Conservation (phyloP, 2,888 invertebrate species). For the Heterodera filipjevi region DNA sequence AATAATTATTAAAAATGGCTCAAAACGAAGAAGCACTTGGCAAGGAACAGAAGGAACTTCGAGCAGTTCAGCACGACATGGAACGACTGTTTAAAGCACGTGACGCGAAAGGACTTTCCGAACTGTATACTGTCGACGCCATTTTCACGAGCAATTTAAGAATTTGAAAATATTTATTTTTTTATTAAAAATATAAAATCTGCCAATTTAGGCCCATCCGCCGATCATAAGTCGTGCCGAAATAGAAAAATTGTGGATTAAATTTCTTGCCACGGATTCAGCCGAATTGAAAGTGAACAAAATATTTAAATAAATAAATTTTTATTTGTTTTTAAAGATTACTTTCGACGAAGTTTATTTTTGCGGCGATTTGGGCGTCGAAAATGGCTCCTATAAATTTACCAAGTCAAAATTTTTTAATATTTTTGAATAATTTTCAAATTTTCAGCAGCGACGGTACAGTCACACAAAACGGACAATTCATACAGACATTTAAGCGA, state of each 20-base stretch:
- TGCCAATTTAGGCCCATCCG: not conserved
- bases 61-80: conserved; percentile 7
- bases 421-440: not conserved
- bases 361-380: not conserved
- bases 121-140: not conserved
- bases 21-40: conserved; percentile 11
- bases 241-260: not conserved
- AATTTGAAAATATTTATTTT: not conserved
- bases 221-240: not conserved
- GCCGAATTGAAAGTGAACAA: not conserved
- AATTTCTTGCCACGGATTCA: not conserved
- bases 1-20: not conserved
- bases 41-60: not conserved
- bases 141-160: conserved; percentile 2
- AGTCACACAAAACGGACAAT: not conserved
- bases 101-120: not conserved
- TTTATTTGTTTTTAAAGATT: not conserved
- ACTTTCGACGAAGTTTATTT: not conserved
- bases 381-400: not conserved
- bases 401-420: not conserved
- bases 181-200: not conserved
- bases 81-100: not conserved
- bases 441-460: not conserved
- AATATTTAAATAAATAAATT: not conserved
- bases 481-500: not conserved